Conservation (phyloP, 2,888 invertebrate species). For the Volucella bombylans region DNA sequence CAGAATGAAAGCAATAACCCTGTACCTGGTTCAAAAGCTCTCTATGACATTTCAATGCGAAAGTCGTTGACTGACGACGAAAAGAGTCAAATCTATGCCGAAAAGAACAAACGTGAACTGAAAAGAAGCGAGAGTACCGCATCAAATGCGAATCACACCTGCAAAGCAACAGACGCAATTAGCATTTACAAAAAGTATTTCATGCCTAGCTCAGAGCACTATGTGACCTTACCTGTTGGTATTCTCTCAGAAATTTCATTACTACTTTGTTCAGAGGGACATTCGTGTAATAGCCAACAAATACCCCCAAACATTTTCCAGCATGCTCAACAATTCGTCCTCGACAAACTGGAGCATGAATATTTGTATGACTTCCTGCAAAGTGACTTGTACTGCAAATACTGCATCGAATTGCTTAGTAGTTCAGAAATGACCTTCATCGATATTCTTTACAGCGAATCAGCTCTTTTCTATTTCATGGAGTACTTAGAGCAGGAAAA, state of each 20-base stretch:
- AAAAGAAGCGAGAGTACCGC: slow-evolving; percentile 46
- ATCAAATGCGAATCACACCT: slow-evolving; percentile 47
- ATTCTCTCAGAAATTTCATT: slow-evolving; percentile 81
- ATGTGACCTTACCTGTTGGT: slow-evolving; percentile 79
- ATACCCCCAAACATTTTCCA: slow-evolving; percentile 87
- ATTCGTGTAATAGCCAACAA: slow-evolving; percentile 40
- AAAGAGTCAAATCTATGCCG: slow-evolving; percentile 81
- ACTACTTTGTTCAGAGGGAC: slow-evolving; percentile 77
- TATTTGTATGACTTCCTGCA: slow-evolving; percentile 91
- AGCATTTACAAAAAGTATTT: slow-evolving; percentile 82
- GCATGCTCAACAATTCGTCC: slow-evolving; percentile 87
- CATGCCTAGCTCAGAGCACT: slow-evolving; percentile 79
- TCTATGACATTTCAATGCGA: slow-evolving; percentile 81
- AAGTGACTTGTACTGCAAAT: slow-evolving; percentile 94
- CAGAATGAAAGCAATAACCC: slow-evolving; percentile 74
- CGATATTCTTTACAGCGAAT: slow-evolving; percentile 95
- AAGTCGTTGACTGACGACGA: slow-evolving; percentile 82
- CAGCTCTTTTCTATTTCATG: slow-evolving; percentile 96
- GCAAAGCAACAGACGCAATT: slow-evolving; percentile 80
- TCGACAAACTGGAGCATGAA: slow-evolving; percentile 87
- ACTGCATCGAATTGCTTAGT: slow-evolving; percentile 92
- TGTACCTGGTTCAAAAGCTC: slow-evolving; percentile 81
- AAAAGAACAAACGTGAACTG: slow-evolving; percentile 78
- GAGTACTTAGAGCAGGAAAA: slow-evolving; percentile 97
- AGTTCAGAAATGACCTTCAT: slow-evolving; percentile 87